These are phyloP conservation scores for Mystacornis crossleyi DNA, from an alignment of 2,113 vertebrate species.

Conservation along the genomic window DNA sequence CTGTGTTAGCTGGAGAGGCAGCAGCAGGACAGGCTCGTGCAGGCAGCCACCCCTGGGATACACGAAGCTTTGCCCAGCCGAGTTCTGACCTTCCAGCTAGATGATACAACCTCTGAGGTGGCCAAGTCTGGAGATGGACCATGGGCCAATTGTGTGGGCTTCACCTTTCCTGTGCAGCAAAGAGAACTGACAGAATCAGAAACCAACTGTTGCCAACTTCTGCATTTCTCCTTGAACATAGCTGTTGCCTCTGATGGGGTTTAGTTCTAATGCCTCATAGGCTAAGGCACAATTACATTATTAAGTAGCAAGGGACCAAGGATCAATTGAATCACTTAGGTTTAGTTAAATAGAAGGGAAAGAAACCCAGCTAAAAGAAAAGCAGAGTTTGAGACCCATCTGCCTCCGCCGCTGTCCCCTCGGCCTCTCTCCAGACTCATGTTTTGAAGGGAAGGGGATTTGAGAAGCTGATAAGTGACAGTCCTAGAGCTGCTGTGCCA, in stretches of 20 bases:
- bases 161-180: not conserved
- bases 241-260: not conserved
- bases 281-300: not conserved
- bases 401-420: not conserved
- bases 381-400: not conserved
- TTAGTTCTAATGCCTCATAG: not conserved
- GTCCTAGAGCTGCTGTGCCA: not conserved
- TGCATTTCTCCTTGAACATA: not conserved
- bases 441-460: not conserved
- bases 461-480: not conserved
- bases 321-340: not conserved
- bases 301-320: not conserved
- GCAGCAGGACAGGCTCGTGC: conserved; percentile 2
- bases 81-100: not conserved
- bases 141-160: not conserved
- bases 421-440: not conserved
- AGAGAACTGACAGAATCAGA: not conserved
- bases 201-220: not conserved
- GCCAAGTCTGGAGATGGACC: not conserved
- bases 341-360: not conserved
- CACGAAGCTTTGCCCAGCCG: not conserved
- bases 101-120: not conserved
- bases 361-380: not conserved
- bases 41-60: not conserved
- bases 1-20: not conserved